Base-by-base conservation (phyloP, 2,888 invertebrate species). In the Rhabditoides inermis region DNA sequence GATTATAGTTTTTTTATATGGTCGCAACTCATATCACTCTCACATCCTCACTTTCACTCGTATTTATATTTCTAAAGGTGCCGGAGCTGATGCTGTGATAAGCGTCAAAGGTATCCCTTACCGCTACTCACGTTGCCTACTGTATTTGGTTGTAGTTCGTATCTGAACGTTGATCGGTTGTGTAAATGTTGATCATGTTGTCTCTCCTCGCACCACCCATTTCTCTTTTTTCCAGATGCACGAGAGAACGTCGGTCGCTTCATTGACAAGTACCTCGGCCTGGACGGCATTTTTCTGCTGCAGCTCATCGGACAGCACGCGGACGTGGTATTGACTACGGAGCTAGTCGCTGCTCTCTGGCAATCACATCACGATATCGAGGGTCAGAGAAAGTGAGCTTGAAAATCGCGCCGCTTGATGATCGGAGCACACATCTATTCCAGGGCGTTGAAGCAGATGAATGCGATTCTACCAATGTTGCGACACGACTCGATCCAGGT, bases 201-300 rank as follows among this genome's bases (percentile, higher is more conserved):
- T 53, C 6, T 10, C 18, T 40, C 18, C 22, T 18, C 10, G 40
- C 42, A 45, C 5, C 28, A 48, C 6, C n/a, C 6, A 15, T 49
- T 45, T 44, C 26, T 28, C 18, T 3, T 28, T 25, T 35, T 46
- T 61, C 37, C 52, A 68, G 67, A 61, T 40, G 54, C 64, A 23
- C 61, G 62, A 37, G 57, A 59, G 28, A 61, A 65, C 27, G 70
- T 71, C 3, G 51, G 50, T 22, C 58, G 63, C 6, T 74, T 74
- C 49, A 60, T 75, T 25, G 45, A 55, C 26, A 53, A 61, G n/a
- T 74, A 74, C 40, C 61, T 74, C 12, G 65, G 69, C 3, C 63
- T 60, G n/a, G 74, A 74, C 47, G 74, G 74, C 12, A 55, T 72
- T 15, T 74, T 74, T 45, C 56, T 74, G 12, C 60, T 74, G 1